phyloP scores from a whole-genome alignment of 2,797 vertebrate genomes.

The Oophaga sylvatica region DNA sequence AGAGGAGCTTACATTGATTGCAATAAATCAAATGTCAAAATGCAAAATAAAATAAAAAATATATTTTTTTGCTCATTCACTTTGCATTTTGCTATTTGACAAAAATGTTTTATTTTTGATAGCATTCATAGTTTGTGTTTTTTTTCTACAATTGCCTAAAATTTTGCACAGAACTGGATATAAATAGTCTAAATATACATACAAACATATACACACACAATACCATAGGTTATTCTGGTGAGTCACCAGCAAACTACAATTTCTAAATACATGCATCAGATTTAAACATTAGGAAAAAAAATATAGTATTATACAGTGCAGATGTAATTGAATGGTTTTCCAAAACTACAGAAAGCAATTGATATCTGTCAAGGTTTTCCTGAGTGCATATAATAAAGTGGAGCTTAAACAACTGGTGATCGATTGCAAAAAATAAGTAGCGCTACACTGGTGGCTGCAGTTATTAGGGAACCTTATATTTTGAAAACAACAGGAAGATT shows the following conservation, averaged over 20 bases:
- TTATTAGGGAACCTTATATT: constrained; percentile 46
- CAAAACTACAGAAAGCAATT: constrained; percentile 41
- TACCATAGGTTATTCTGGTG: neutral
- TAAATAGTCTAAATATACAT: too few species aligned
- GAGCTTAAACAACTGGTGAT: constrained; percentile 37
- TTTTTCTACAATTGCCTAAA: too few species aligned
- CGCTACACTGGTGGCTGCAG: constrained; percentile 7
- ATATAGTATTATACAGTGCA: constrained; percentile 4
- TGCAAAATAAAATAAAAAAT: too few species aligned
- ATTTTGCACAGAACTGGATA: too few species aligned
- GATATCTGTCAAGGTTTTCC: constrained; percentile 35
- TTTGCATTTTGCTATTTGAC: too few species aligned
- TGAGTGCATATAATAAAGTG: constrained; percentile 36
- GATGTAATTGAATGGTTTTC: constrained; percentile 33
- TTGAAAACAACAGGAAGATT: constrained; percentile 43
- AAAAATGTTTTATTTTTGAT: too few species aligned
- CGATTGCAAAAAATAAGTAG: constrained; percentile 43
- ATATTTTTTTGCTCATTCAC: too few species aligned
- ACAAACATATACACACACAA: too few species aligned
- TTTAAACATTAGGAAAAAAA: neutral
- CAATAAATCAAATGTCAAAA: neutral
- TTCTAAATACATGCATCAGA: constrained; percentile 9
- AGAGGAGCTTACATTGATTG: neutral
- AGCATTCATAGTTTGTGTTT: too few species aligned
- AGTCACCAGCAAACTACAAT: neutral